Evolutionary conservation across 2,113 vertebrate species (phyloP).

Genomic region (Phocoena sinus): DNA sequence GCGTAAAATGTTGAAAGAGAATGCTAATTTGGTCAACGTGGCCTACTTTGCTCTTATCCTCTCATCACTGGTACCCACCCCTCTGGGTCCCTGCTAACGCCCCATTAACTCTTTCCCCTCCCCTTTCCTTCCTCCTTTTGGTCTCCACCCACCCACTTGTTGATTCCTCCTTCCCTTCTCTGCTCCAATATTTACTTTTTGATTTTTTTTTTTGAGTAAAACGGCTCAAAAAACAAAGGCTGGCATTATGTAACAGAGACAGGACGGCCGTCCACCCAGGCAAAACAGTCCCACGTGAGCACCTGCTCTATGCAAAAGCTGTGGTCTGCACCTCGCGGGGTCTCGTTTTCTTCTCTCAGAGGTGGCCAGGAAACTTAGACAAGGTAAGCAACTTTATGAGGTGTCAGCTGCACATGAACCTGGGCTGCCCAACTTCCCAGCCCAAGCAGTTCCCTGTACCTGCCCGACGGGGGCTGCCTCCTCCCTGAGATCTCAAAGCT

Average conservation of each 20-base stretch:
- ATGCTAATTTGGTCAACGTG: constrained; percentile 11
- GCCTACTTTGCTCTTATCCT: not conserved
- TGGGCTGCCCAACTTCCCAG: not conserved
- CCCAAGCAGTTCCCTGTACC: not conserved
- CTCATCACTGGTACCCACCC: not conserved
- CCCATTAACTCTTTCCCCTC: not conserved
- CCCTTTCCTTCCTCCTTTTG: not conserved
- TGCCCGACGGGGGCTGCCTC: too few relatives aligned
- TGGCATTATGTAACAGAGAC: not conserved
- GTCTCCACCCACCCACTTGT: not conserved
- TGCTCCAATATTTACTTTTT: not conserved
- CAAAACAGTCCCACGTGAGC: not conserved
- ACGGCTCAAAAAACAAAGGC: not conserved
- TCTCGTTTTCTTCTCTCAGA: not conserved
- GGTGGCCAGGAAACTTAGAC: not conserved
- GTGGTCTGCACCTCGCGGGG: fast-evolving
- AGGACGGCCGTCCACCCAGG: too few relatives aligned
- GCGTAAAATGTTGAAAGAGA: constrained; percentile 1
- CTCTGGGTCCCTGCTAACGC: not conserved
- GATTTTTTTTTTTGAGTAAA: not conserved
- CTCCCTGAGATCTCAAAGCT: not conserved
- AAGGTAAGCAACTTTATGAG: not conserved
- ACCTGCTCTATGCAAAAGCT: not conserved
- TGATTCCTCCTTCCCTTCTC: not conserved
- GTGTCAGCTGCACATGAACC: not conserved